phyloP scores from a whole-genome alignment of 2,113 vertebrate genomes.

The Chamaea fasciata region DNA sequence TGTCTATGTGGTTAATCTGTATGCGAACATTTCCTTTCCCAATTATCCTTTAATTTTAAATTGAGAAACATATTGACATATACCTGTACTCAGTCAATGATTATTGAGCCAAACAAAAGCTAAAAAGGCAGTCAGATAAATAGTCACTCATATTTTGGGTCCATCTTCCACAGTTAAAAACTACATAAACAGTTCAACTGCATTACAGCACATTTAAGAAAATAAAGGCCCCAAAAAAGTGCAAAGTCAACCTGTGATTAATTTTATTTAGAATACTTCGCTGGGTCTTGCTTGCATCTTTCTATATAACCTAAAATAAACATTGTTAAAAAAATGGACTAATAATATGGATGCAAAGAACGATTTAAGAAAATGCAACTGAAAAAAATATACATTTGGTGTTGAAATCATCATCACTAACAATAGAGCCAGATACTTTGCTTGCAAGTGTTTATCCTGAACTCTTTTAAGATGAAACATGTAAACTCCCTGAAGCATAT shows the following conservation, averaged over 20 bases:
- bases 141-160: not conserved
- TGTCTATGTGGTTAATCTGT: not conserved
- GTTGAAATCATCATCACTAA: not conserved
- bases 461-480: not conserved
- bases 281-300: not conserved
- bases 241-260: not conserved
- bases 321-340: not conserved
- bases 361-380: not conserved
- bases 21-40: not conserved
- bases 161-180: not conserved
- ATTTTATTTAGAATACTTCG: not conserved
- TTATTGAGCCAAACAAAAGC: not conserved
- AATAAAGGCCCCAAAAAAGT: not conserved
- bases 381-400: not conserved
- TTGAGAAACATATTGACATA: not conserved
- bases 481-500: not conserved
- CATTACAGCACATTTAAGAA: not conserved
- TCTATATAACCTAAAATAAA: not conserved
- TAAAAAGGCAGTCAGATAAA: not conserved
- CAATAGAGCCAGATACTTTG: not conserved
- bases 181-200: not conserved
- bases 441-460: not conserved
- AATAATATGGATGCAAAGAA: not conserved
- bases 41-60: not conserved
- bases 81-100: not conserved